Conservation (phyloP, 2,888 invertebrate genomes). For the Cremastinae sp. region DNA sequence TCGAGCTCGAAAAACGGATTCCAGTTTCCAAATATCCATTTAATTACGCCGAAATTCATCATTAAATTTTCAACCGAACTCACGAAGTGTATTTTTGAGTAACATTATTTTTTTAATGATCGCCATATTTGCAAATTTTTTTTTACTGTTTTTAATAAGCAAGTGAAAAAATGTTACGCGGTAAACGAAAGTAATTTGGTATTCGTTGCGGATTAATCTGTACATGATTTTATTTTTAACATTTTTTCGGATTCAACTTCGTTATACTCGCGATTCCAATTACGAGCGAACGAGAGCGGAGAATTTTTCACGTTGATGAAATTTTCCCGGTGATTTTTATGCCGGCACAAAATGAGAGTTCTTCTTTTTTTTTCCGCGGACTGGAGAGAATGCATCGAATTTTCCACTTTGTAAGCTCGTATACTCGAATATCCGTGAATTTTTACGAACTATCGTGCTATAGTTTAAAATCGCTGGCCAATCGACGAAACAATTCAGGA, state of each 20-base stretch:
- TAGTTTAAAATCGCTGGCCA: slow-evolving; percentile 51
- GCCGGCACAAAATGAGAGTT: no score
- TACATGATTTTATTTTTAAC: no score
- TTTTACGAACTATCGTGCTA: slow-evolving; percentile 35
- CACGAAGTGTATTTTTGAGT: slow-evolving; percentile 27
- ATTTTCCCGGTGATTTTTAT: slow-evolving; percentile 10
- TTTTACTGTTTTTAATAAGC: no score
- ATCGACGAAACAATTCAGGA: slow-evolving; percentile 48
- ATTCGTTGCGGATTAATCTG: no score
- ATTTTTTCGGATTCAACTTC: neutral
- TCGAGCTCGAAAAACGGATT: neutral
- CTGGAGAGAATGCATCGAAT: slow-evolving; percentile 22
- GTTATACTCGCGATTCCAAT: neutral
- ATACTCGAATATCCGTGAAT: slow-evolving; percentile 28
- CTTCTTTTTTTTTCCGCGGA: neutral
- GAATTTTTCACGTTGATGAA: slow-evolving; percentile 46
- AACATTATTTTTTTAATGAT: slow-evolving; percentile 15
- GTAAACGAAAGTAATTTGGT: no score
- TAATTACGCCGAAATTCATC: slow-evolving; percentile 47
- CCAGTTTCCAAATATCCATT: slow-evolving; percentile 46
- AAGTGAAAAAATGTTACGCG: no score
- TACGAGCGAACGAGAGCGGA: neutral
- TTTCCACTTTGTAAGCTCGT: slow-evolving; percentile 16
- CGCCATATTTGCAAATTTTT: no score
- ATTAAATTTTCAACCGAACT: slow-evolving; percentile 49